Evolutionary conservation across 2,888 invertebrate species (phyloP), one percentile per base, ranked within the genome.

Genomic region (Leptura quadrifasciata): DNA sequence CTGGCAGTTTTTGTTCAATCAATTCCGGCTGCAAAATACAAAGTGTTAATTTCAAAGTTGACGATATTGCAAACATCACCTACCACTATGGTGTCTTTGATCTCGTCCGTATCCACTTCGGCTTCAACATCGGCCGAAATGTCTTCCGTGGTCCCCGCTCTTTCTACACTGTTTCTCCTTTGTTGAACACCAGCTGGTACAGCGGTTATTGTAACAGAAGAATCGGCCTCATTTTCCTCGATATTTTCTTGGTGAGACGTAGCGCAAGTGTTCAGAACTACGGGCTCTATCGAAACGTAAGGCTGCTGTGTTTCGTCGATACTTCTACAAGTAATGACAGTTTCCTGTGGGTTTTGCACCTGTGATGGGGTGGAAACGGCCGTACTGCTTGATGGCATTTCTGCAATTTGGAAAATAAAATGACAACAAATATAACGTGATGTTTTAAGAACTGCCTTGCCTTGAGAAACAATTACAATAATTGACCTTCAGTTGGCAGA

Each of bases 101-200:
- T 73, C 60, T 68, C 79, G 63, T 54, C 86, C 52, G 90, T 86
- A 80, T 88, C 88, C 79, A 89, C 88, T 76, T 90, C 90, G 77
- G 89, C 89, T 2, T 64, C 39, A 6, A 5, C 65, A 21, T 52
- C 75, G n/a, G 9, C 47, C 18, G 60, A n/a, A 20, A 17, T 58
- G 18, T 35, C 17, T 61, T 76, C 74, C 6, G 52, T 54, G 24
- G 65, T 55, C 47, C 47, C 85, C 57, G 85, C 82, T 55, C 86
- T 86, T 78, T 87, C 87, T 55, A 86, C 84, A 76, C 85, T 86
- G 60, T 81, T 84, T 76, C 85, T 79, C 74, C 85, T 77, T 78
- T 84, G 86, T 73, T 86, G 86, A 24, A 86, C 85, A 63, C 83
- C 83, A 31, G 86, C 85, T 55, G 86, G 85, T 77, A 86, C 81